A percentile compares a stretch with the other conserved stretches of the same genome.
Conservation (phyloP, 2,113 vertebrate genomes). For the Grantiella picta region DNA sequence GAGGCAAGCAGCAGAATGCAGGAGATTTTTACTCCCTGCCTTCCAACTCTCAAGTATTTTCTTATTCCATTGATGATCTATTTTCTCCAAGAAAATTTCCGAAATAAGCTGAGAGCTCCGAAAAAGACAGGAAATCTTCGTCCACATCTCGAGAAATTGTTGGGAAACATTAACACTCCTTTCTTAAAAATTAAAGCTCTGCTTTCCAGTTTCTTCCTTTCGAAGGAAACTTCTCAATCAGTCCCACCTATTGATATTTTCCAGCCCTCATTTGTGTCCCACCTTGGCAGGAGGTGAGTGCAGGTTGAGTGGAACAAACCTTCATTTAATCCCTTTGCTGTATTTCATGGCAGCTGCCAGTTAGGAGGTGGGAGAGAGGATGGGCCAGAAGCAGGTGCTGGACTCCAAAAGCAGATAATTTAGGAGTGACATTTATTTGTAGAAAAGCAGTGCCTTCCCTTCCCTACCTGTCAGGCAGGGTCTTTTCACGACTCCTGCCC, state of each 20-base stretch:
- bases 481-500: not conserved
- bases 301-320: not conserved
- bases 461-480: slow-evolving; percentile 25
- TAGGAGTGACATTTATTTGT: slow-evolving; percentile 57
- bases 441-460: slow-evolving; percentile 38
- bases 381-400: slow-evolving; percentile 13
- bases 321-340: slow-evolving; percentile 29
- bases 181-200: not conserved
- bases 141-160: not conserved
- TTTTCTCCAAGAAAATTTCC: not conserved
- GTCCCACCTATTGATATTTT: not conserved
- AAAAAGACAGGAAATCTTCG: not conserved
- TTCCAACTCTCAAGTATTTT: not conserved
- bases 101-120: not conserved
- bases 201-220: not conserved
- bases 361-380: slow-evolving; percentile 21
- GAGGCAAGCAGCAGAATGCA: not conserved
- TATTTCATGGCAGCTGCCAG: slow-evolving; percentile 16
- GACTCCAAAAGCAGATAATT: slow-evolving; percentile 43
- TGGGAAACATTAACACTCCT: not conserved
- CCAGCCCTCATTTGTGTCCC: not conserved
- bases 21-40: not conserved
- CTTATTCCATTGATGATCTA: not conserved
- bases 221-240: not conserved
- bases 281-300: not conserved